phyloP scores from a whole-genome alignment of 2,888 invertebrate genomes.

The Agrotis segetum region DNA sequence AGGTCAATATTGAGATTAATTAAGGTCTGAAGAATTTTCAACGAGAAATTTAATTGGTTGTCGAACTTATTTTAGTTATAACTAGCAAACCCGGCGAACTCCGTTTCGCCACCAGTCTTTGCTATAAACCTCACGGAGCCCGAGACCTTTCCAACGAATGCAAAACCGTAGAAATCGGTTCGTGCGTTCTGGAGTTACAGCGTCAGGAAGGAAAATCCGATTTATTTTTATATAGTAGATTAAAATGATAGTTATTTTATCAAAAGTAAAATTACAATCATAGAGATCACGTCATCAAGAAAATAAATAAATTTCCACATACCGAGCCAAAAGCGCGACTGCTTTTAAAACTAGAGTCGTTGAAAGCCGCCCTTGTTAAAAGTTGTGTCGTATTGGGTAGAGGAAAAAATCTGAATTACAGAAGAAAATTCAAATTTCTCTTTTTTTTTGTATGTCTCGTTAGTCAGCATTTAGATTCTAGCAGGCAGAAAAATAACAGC shows the following conservation, averaged over 20 bases:
- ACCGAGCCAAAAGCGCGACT: conserved; percentile 30
- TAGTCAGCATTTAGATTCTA: conserved; percentile 4
- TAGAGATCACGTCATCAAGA: background rate
- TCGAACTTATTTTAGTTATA: background rate
- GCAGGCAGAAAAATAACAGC: background rate
- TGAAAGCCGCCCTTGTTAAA: conserved; percentile 64
- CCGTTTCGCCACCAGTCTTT: no score
- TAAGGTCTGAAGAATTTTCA: conserved; percentile 10
- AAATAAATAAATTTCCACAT: conserved; percentile 7
- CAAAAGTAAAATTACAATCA: conserved; percentile 4
- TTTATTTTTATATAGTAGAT: no score
- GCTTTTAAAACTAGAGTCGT: conserved; percentile 46
- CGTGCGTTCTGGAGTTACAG: no score
- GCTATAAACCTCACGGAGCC: no score
- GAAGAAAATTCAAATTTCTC: background rate
- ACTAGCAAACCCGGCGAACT: no score
- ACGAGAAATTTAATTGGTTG: background rate
- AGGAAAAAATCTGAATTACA: background rate
- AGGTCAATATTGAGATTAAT: background rate
- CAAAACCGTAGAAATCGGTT: no score
- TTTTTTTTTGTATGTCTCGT: background rate
- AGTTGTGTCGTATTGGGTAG: conserved; percentile 57
- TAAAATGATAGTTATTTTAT: background rate
- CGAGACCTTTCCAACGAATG: no score
- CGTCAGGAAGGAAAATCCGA: no score